phyloP scores from a whole-genome alignment of 2,888 invertebrate species.

The Buathra laborator region DNA sequence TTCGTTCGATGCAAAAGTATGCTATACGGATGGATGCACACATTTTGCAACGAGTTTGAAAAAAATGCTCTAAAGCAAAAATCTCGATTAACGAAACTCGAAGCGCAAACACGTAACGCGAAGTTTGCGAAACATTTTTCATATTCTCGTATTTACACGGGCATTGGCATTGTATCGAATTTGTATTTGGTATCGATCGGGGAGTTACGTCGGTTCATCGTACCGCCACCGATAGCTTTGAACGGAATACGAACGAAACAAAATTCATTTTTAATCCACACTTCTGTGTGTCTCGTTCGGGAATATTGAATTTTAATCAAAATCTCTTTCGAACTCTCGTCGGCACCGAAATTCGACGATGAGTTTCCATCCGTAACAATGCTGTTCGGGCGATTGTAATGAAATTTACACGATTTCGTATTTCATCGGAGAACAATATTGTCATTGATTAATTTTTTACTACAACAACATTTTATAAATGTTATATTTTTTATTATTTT shows the following conservation, averaged over 20 bases:
- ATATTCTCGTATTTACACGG: constrained; percentile 37
- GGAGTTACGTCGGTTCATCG: background rate
- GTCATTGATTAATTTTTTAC: background rate
- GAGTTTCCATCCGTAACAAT: constrained; percentile 25
- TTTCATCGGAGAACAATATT: background rate
- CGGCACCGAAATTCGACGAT: constrained; percentile 7
- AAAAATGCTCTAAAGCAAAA: constrained; percentile 34
- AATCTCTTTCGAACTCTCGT: background rate
- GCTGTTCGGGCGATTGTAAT: background rate
- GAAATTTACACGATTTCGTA: constrained; percentile 10
- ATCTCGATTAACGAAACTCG: constrained; percentile 29
- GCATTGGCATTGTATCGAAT: no score
- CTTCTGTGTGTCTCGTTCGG: constrained; percentile 29
- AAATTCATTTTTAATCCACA: constrained; percentile 60
- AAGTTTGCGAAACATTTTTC: constrained; percentile 9
- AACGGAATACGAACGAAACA: constrained; percentile 19
- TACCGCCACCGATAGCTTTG: no score
- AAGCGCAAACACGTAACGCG: background rate
- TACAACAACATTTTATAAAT: background rate
- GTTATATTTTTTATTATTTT: background rate
- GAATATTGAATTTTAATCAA: constrained; percentile 54
- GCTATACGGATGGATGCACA: background rate
- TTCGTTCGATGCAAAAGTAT: no score
- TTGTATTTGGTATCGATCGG: constrained; percentile 5
- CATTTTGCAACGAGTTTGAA: background rate